These are phyloP conservation scores for Stichodactyla mertensii DNA, from an alignment of 64 coral and sea anemone genomes.

Conservation along the genomic window DNA sequence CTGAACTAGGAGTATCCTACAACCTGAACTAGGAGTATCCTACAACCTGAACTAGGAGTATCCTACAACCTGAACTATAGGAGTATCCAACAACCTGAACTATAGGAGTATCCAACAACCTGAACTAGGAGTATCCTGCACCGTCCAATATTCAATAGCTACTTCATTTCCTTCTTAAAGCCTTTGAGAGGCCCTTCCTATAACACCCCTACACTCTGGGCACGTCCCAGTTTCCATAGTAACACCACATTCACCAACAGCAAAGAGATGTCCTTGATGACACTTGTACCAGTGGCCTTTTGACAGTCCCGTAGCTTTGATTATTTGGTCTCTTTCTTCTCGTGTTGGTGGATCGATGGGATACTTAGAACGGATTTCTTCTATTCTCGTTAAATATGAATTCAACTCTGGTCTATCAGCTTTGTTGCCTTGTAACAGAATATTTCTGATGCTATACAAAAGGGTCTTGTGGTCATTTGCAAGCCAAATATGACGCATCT, in stretches of 20 bases:
- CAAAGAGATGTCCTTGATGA: slow-evolving; percentile 74
- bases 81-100: too few relatives aligned
- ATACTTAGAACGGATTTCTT: background rate
- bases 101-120: too few relatives aligned
- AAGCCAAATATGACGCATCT: background rate
- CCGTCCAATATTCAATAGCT: slow-evolving; percentile 79
- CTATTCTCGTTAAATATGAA: background rate
- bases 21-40: too few relatives aligned
- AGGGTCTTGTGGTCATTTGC: background rate
- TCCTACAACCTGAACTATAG: too few relatives aligned
- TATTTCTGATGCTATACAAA: background rate
- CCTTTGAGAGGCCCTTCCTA: slow-evolving; percentile 57
- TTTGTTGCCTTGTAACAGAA: background rate
- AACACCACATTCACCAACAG: slow-evolving; percentile 78
- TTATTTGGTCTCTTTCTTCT: slow-evolving; percentile 61
- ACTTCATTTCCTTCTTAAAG: slow-evolving; percentile 60
- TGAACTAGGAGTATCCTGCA: background rate
- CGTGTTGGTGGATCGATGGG: slow-evolving; percentile 18
- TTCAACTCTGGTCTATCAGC: background rate
- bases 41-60: too few relatives aligned
- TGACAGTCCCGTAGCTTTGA: slow-evolving; percentile 40
- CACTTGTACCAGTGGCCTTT: slow-evolving; percentile 90
- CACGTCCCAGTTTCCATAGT: slow-evolving; percentile 71
- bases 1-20: too few relatives aligned
- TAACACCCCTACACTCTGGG: slow-evolving; percentile 66